A percentile compares a stretch with the other conserved stretches of the same genome.
Conservation (phyloP, 2,797 vertebrate genomes). For the Sebastes cheni region DNA sequence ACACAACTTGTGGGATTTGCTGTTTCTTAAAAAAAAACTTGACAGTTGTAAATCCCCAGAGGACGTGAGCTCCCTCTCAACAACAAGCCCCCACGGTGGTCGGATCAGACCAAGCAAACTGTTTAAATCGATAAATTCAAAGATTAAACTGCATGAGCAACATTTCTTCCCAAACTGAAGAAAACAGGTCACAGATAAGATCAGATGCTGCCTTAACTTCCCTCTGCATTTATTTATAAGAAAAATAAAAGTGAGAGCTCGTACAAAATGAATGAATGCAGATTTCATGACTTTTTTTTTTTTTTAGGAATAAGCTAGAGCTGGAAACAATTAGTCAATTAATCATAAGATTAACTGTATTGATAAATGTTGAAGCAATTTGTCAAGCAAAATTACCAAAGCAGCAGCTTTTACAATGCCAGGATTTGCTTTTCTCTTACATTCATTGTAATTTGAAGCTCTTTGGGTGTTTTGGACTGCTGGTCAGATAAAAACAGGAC, state of each 20-base stretch:
- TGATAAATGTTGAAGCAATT: neutral
- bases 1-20: conserved; percentile 37
- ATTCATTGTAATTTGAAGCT: neutral
- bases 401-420: too few species aligned
- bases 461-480: neutral
- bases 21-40: conserved; percentile 39
- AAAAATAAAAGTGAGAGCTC: neutral
- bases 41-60: conserved; percentile 28
- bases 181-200: conserved; percentile 24
- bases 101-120: conserved; percentile 27
- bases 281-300: neutral
- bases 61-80: conserved; percentile 13
- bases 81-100: conserved; percentile 14
- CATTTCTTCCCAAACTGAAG: neutral
- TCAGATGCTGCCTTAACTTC: neutral
- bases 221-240: neutral
- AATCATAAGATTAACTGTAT: neutral
- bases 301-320: neutral
- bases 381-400: neutral
- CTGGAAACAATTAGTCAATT: neutral
- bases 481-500: neutral
- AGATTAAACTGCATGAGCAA: neutral
- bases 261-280: neutral
- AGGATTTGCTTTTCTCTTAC: neutral
- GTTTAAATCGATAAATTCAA: conserved; percentile 4